Evolutionary conservation across 2,113 vertebrate species (phyloP), one percentile per base, ranked within the genome.

Genomic region (Catagonus wagneri): DNA sequence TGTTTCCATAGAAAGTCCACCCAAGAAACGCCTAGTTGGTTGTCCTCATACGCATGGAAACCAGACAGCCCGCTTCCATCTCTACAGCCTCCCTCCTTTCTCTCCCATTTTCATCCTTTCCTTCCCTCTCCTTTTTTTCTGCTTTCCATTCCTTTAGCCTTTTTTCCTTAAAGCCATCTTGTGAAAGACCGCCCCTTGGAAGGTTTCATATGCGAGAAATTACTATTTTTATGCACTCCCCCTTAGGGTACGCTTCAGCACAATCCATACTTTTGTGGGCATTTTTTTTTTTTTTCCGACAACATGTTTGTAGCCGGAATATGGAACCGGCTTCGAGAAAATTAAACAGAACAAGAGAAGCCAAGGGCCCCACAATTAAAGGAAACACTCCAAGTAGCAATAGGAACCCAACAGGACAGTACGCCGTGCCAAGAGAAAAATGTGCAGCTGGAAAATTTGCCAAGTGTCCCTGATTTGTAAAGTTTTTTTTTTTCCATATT

Each of bases 381-480:
- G 99, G 98, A 98, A 99, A 99, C 98, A 98, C 98, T 98, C 98
- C 97, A 97, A 99, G 99, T 98, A 99, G 99, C 98, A 99, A 98
- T 98, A 97, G 98, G 98, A 99, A 98, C 99, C 98, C 99, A 98
- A 98, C 98, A 98, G 99, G 99, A 99, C 98, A 98, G 96, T 44
- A 15, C 89, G 90, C 97, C 29, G 97, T 98, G 98, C 98, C 98
- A 98, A 97, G 98, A 97, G 98, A 98, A 98, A 99, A 99, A 99
- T 98, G 98, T 99, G 98, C 98, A 98, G 98, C 98, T 74, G 96
- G 98, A 99, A 99, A 99, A 98, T 97, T 98, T 98, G 98, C 99
- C 99, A 99, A 98, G 96, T 93, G 87, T 98, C 98, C 99, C 98
- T 96, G 98, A 98, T 99, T 98, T 98, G 98, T 98, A 98, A 99